Evolutionary conservation across 2,797 vertebrate genomes (phyloP).

Genomic region (Semaprochilodus insignis): DNA sequence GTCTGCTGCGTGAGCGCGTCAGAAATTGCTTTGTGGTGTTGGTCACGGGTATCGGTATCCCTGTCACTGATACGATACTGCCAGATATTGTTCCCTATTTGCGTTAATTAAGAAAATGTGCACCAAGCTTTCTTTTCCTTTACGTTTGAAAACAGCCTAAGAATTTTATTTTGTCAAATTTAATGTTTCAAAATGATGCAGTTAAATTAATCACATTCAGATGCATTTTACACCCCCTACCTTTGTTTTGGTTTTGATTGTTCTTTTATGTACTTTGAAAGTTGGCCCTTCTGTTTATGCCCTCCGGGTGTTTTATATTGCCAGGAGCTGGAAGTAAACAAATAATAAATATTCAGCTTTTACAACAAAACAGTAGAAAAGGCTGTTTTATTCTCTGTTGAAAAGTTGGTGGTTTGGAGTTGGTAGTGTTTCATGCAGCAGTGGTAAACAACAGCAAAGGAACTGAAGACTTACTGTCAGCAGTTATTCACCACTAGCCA

Average conservation of each 20-base stretch:
- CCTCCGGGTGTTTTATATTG: neutral
- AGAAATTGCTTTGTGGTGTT: too few relatives aligned
- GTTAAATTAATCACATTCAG: neutral
- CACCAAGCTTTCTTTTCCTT: too few relatives aligned
- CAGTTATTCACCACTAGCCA: neutral
- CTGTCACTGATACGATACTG: too few relatives aligned
- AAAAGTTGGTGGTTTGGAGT: neutral
- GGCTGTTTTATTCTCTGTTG: neutral
- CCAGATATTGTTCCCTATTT: too few relatives aligned
- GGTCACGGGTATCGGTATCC: too few relatives aligned
- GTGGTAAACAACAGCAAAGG: neutral
- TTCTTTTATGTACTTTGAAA: neutral
- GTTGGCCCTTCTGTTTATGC: neutral
- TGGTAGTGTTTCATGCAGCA: neutral
- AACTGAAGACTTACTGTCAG: neutral
- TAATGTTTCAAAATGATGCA: neutral
- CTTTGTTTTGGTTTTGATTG: neutral
- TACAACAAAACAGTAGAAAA: neutral
- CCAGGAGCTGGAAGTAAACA: neutral
- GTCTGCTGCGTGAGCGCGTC: too few relatives aligned
- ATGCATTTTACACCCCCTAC: neutral
- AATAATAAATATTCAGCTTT: neutral
- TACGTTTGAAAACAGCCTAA: too few relatives aligned
- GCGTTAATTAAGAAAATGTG: too few relatives aligned
- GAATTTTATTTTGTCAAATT: neutral